phyloP scores from a whole-genome alignment of 2,797 vertebrate species.

The Malacoraja senta region DNA sequence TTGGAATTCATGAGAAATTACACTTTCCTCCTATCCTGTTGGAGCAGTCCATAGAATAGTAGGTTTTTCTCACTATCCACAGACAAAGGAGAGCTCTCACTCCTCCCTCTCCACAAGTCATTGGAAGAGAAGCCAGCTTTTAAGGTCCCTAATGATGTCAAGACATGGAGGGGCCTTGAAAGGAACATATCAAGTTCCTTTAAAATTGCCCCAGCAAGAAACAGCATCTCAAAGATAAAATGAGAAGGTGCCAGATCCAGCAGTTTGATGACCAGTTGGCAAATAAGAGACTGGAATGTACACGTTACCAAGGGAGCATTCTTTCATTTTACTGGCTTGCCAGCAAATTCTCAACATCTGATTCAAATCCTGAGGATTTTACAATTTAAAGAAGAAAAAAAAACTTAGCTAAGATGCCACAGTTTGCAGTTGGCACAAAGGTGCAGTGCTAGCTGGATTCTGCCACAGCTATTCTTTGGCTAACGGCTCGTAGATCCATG shows the following conservation, averaged over 20 bases:
- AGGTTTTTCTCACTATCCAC: not conserved
- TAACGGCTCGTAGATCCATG: not conserved
- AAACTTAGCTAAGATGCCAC: not conserved
- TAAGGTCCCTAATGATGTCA: not conserved
- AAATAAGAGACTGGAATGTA: conserved; percentile 2
- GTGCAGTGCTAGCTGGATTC: not conserved
- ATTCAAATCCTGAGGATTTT: conserved; percentile 26
- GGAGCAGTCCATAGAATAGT: not conserved
- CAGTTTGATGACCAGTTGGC: not conserved
- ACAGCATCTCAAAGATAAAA: not conserved
- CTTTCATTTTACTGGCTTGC: not conserved
- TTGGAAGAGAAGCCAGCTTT: not conserved
- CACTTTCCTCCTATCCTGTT: not conserved
- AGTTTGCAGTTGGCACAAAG: not conserved
- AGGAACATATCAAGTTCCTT: not conserved
- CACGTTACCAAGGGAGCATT: conserved; percentile 28
- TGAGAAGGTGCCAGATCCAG: not conserved
- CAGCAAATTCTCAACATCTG: conserved; percentile 17
- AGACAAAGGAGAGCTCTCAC: too few relatives aligned
- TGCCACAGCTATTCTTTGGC: not conserved
- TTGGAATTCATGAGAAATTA: not conserved
- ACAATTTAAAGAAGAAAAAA: not conserved
- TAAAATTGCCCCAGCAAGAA: not conserved
- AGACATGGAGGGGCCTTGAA: not conserved
- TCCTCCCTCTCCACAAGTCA: too few relatives aligned